Percentiles rank a stretch among this genome's conserved stretches.
These are phyloP conservation scores for Brachyhypopomus gauderio DNA, from an alignment of 2,113 vertebrate species.

Conservation along the genomic window DNA sequence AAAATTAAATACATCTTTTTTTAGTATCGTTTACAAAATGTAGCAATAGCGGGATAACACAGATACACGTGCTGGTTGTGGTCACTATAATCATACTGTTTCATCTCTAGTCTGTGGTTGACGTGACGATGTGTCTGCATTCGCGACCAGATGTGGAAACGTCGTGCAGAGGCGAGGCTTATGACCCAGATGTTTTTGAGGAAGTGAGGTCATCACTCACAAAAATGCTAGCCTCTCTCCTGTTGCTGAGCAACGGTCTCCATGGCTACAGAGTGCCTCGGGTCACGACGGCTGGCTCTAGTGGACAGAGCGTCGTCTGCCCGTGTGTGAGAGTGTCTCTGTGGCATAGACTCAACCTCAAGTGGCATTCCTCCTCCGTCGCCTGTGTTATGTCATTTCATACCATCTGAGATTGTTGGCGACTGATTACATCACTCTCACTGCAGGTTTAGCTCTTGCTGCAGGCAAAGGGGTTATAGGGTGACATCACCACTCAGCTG, in stretches of 20 bases:
- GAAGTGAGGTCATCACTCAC: constrained; percentile 24
- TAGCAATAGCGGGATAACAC: too few species aligned
- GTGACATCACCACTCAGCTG: not conserved
- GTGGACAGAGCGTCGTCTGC: not conserved
- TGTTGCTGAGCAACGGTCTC: constrained; percentile 40
- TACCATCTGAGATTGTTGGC: not conserved
- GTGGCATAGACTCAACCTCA: not conserved
- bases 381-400: not conserved
- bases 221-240: constrained; percentile 16
- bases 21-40: too few species aligned
- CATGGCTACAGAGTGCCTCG: constrained; percentile 19
- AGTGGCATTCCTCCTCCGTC: not conserved
- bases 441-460: not conserved
- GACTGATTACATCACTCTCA: constrained; percentile 1
- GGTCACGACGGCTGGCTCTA: constrained; percentile 3
- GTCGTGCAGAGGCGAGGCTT: not conserved
- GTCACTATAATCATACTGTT: not conserved
- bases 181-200: not conserved
- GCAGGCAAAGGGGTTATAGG: not conserved
- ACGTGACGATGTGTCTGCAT: not conserved
- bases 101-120: not conserved
- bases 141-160: not conserved
- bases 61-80: too few species aligned
- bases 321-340: not conserved
- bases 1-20: too few species aligned